A percentile compares a stretch with the other conserved stretches of the same genome.
Conservation (phyloP, 2,797 vertebrate genomes). For the Chelon labrosus region DNA sequence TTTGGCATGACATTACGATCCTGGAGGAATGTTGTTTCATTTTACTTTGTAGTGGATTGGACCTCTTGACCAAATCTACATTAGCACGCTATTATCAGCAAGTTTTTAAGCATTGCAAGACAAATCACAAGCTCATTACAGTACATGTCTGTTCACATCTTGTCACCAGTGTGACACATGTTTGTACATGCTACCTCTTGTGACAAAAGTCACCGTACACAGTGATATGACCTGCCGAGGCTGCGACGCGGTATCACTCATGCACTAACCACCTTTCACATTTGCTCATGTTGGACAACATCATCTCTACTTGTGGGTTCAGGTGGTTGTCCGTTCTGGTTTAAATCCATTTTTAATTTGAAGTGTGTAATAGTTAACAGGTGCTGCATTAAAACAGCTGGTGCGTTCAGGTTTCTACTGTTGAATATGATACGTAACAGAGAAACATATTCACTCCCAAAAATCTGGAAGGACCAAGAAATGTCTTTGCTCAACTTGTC, state of each 20-base stretch:
- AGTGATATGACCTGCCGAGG: conserved; percentile 33
- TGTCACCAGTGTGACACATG: background rate
- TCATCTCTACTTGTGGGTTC: background rate
- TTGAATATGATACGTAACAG: conserved; percentile 14
- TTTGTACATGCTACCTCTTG: conserved; percentile 20
- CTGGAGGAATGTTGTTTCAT: too few species aligned
- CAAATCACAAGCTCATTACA: conserved; percentile 28
- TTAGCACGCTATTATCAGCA: conserved; percentile 19
- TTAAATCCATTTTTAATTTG: conserved; percentile 31
- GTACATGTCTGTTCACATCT: conserved; percentile 19
- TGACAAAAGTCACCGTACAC: conserved; percentile 27
- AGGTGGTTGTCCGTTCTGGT: background rate
- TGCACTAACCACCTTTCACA: conserved; percentile 15
- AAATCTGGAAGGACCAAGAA: conserved; percentile 23
- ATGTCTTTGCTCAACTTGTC: conserved; percentile 31
- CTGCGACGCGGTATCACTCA: conserved; percentile 22
- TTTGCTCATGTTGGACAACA: conserved; percentile 14
- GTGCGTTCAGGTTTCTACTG: conserved; percentile 13
- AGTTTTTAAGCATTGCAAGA: conserved; percentile 27
- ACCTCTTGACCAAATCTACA: too few species aligned
- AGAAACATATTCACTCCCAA: conserved; percentile 3
- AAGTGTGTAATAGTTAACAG: background rate
- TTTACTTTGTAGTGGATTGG: too few species aligned
- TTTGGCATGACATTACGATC: too few species aligned
- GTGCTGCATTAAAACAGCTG: too few species aligned